These are phyloP conservation scores for Loripinus fragilis DNA, from an alignment of 2,888 invertebrate genomes.

Conservation along the genomic window DNA sequence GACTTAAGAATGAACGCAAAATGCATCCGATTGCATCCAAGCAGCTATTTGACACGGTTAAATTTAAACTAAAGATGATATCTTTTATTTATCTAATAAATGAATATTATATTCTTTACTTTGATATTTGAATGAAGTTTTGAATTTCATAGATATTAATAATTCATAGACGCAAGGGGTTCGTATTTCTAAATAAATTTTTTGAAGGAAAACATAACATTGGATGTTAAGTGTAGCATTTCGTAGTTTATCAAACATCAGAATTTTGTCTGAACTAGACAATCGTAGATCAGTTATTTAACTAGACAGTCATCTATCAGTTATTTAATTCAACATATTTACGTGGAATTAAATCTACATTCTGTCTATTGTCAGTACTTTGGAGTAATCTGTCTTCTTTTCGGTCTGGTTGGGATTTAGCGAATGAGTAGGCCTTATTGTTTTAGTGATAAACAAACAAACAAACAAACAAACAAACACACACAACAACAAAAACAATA, in stretches of 20 bases:
- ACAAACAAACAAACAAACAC: too few relatives aligned
- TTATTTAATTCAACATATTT: too few relatives aligned
- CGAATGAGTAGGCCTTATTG: too few relatives aligned
- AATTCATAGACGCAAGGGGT: background rate
- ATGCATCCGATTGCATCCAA: too few relatives aligned
- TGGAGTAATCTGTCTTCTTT: too few relatives aligned
- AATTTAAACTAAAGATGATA: background rate
- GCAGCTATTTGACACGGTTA: conserved; percentile 7
- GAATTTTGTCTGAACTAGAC: background rate
- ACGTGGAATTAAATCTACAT: too few relatives aligned
- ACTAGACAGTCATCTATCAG: too few relatives aligned
- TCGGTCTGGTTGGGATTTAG: too few relatives aligned
- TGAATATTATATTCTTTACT: background rate
- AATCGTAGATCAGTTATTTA: background rate
- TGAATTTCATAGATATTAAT: conserved; percentile 7
- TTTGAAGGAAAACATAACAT: conserved; percentile 17
- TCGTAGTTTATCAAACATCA: background rate
- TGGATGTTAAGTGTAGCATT: conserved; percentile 7
- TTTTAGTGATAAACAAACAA: too few relatives aligned
- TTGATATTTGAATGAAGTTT: conserved; percentile 11
- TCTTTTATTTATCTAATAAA: conserved; percentile 19
- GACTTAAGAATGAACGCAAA: too few relatives aligned
- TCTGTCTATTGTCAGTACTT: too few relatives aligned
- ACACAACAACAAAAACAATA: too few relatives aligned
- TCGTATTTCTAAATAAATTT: background rate